Evolutionary conservation across 2,113 vertebrate genomes (phyloP).

Genomic region (Tympanuchus pallidicinctus): DNA sequence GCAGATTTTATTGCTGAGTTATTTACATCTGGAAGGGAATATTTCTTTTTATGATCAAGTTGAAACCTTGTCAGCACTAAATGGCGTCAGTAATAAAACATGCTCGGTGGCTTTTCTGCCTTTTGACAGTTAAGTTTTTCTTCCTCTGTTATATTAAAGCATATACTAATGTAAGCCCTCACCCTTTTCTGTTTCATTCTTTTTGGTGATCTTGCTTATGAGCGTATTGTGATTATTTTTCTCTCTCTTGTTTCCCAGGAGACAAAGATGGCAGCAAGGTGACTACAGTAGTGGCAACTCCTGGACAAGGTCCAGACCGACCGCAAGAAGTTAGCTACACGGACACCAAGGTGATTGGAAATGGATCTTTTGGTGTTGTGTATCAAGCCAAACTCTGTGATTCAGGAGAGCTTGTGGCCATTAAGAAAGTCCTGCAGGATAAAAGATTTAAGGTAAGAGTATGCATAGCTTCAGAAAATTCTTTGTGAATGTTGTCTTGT

Average conservation of each 20-base stretch:
- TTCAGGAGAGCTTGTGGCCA: constrained; percentile 97
- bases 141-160: not conserved
- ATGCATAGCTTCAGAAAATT: not conserved
- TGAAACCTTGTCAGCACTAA: not conserved
- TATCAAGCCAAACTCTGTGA: constrained; percentile 99
- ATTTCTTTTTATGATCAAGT: not conserved
- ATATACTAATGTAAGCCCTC: not conserved
- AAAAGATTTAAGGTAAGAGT: constrained; percentile 97
- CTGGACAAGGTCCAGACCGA: constrained; percentile 96
- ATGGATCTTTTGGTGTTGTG: constrained; percentile 97
- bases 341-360: constrained; percentile 98
- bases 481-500: not conserved
- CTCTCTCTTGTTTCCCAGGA: constrained; percentile 75
- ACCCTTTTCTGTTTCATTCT: not conserved
- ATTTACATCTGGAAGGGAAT: not conserved
- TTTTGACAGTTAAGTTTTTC: not conserved
- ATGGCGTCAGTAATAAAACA: not conserved
- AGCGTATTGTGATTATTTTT: not conserved
- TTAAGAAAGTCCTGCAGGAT: constrained; percentile 99
- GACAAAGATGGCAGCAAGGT: constrained; percentile 99
- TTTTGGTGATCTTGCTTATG: not conserved
- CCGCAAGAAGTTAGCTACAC: constrained; percentile 99
- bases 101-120: not conserved
- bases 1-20: not conserved
- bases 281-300: constrained; percentile 97